Percentiles rank a stretch among this genome's conserved stretches.
Conservation (phyloP, 2,797 vertebrate genomes). For the Loris lydekkerianus region DNA sequence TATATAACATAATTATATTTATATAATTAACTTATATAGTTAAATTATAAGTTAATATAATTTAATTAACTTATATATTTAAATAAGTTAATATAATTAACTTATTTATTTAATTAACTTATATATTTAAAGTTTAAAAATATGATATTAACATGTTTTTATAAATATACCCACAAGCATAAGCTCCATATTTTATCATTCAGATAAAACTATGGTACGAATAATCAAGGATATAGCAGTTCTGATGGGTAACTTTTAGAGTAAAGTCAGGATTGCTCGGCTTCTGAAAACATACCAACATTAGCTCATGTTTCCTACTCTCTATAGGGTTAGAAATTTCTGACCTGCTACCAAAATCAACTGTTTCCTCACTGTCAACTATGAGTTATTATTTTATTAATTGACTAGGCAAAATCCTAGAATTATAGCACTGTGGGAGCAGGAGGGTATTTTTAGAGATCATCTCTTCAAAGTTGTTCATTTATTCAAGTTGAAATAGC, state of each 20-base stretch:
- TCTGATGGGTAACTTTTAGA: background rate
- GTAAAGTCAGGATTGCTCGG: background rate
- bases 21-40: too few relatives aligned
- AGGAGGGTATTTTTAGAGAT: background rate
- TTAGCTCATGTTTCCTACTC: background rate
- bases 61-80: too few relatives aligned
- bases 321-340: background rate
- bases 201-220: background rate
- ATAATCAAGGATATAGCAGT: background rate
- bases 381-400: background rate
- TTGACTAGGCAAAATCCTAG: background rate
- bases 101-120: too few relatives aligned
- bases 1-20: too few relatives aligned
- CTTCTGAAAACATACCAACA: background rate
- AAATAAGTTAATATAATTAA: too few relatives aligned
- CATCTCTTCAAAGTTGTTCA: background rate
- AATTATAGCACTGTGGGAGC: background rate
- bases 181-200: background rate
- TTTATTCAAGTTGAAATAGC: background rate
- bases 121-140: background rate
- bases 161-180: background rate
- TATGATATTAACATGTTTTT: background rate
- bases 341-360: background rate
- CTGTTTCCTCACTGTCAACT: slow-evolving; percentile 19
- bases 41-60: too few relatives aligned